phyloP scores from a whole-genome alignment of 2,888 invertebrate species.

The Anorthoa munda region DNA sequence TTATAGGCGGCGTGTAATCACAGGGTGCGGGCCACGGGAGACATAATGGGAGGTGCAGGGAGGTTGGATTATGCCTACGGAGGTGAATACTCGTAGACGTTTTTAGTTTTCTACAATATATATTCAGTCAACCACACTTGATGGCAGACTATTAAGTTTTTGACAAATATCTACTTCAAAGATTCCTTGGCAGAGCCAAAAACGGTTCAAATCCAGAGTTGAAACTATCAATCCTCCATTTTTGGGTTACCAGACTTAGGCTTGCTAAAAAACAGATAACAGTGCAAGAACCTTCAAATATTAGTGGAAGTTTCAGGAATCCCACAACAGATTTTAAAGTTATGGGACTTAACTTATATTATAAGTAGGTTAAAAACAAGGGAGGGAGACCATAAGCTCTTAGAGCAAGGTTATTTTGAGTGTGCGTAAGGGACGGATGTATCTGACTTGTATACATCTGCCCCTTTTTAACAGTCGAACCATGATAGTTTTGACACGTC shows the following conservation, averaged over 20 bases:
- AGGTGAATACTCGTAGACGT: slow-evolving; percentile 18
- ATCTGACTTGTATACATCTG: no score
- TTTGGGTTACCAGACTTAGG: background rate
- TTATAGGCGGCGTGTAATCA: slow-evolving; percentile 75
- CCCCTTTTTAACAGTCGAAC: no score
- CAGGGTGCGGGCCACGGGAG: slow-evolving; percentile 49
- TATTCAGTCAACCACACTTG: background rate
- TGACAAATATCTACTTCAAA: no score
- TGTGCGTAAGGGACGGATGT: no score
- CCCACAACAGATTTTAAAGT: background rate
- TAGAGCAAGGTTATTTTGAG: no score
- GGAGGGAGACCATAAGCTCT: no score
- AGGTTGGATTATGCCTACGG: slow-evolving; percentile 25
- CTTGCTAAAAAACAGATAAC: background rate
- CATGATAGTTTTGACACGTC: no score
- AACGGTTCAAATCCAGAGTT: background rate
- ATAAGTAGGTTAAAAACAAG: no score
- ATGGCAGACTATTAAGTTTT: background rate
- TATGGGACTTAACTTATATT: no score
- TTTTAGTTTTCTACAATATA: background rate
- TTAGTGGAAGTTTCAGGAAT: background rate
- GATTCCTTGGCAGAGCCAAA: no score
- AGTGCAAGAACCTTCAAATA: background rate
- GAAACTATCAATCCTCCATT: background rate
- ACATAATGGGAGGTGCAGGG: background rate